These are phyloP conservation scores for fruit fly (Drosophila melanogaster) DNA, from an alignment of 1,140 invertebrate species.

Conservation along the genomic window DNA sequence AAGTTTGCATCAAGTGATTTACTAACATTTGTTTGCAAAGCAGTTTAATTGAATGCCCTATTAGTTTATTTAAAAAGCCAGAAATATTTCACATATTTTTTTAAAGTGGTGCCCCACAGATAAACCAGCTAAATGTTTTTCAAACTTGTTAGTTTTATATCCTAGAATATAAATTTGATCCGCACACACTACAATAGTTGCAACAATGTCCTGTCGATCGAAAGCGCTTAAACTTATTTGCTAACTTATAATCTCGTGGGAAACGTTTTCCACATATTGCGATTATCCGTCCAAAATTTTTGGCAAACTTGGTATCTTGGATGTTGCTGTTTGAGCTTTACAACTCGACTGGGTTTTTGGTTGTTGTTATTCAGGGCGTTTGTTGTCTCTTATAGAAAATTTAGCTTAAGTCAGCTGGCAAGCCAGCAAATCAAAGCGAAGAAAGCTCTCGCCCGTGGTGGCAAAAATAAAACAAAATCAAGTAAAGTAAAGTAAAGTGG, in stretches of 20 bases:
- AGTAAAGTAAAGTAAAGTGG: neutral
- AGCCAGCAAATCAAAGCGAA: conserved; percentile 51
- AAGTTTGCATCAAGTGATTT: neutral
- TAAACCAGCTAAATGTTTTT: no score
- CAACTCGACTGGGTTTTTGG: conserved; percentile 7
- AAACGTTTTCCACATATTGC: conserved; percentile 13
- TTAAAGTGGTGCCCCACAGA: no score
- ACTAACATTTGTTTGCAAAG: neutral
- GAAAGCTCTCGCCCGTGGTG: conserved; percentile 8
- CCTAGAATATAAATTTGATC: neutral
- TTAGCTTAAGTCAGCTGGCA: conserved; percentile 58
- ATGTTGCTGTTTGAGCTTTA: conserved; percentile 25
- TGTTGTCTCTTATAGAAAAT: conserved; percentile 37
- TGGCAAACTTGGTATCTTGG: neutral
- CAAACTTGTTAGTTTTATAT: neutral
- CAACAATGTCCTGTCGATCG: neutral
- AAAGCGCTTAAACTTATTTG: neutral
- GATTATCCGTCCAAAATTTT: conserved; percentile 30
- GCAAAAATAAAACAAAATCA: neutral
- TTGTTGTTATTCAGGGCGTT: conserved; percentile 8
- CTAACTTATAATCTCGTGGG: conserved; percentile 12
- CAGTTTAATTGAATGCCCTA: neutral
- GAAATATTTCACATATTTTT: neutral
- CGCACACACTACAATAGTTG: no score
- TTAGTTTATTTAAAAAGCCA: neutral